A percentile compares a stretch with the other conserved stretches of the same genome.
phyloP scores from a whole-genome alignment of 1,140 invertebrate genomes.

The Macrobrachium nipponense region DNA sequence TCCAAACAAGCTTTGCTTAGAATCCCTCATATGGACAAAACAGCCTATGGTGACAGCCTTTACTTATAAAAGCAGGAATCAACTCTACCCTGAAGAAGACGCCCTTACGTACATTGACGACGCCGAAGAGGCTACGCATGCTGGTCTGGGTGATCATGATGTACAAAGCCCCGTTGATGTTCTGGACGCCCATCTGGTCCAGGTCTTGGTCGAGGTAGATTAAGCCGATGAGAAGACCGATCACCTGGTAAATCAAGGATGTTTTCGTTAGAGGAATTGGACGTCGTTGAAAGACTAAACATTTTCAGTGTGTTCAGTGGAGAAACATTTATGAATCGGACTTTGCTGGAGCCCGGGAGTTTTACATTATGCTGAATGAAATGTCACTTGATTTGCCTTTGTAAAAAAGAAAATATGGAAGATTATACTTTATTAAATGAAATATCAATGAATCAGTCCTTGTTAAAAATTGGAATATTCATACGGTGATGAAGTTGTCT shows the following conservation, averaged over 20 bases:
- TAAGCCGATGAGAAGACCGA: constrained; percentile 84
- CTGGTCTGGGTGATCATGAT: constrained; percentile 66
- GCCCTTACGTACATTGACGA: constrained; percentile 81
- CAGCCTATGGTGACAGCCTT: too few species aligned
- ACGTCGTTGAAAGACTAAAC: too few species aligned
- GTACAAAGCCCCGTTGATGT: constrained; percentile 68
- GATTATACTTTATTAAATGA: background rate
- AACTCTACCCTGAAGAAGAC: too few species aligned
- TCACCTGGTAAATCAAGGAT: constrained; percentile 76
- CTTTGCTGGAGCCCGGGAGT: too few species aligned
- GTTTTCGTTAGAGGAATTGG: background rate
- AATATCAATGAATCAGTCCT: too few species aligned
- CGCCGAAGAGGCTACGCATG: constrained; percentile 71
- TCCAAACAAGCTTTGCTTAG: too few species aligned
- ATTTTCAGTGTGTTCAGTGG: background rate
- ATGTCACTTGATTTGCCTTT: too few species aligned
- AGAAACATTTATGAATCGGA: too few species aligned
- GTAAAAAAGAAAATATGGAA: background rate
- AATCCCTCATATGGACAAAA: too few species aligned
- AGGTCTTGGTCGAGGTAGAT: constrained; percentile 88
- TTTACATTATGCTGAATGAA: too few species aligned
- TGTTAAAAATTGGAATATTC: too few species aligned
- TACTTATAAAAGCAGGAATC: background rate
- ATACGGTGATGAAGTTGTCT: too few species aligned
- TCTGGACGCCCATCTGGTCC: constrained; percentile 76